Conservation (phyloP, 2,888 invertebrate species). For the Epiblema foenella region DNA sequence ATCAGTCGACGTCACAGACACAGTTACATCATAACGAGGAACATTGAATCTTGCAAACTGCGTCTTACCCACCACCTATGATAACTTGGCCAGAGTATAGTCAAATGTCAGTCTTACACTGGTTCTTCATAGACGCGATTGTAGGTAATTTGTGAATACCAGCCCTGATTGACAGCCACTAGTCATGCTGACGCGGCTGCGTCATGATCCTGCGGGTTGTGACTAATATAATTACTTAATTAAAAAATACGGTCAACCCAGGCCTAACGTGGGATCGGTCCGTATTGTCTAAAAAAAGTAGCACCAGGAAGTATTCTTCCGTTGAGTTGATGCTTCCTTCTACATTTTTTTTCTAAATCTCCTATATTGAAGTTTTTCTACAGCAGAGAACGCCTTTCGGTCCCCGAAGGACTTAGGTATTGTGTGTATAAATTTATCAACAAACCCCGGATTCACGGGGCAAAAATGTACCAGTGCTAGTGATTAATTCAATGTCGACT, state of each 20-base stretch:
- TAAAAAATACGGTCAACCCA: not conserved
- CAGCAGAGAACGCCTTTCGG: not conserved
- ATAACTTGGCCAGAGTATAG: not conserved
- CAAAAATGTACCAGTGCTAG: no score
- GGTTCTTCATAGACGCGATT: not conserved
- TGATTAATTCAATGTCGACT: no score
- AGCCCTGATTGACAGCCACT: conserved; percentile 18
- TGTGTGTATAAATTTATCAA: no score
- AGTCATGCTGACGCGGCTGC: conserved; percentile 26
- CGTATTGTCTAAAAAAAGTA: not conserved
- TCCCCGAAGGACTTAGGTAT: no score
- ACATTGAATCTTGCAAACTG: no score
- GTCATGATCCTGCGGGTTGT: not conserved
- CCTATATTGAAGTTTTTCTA: not conserved
- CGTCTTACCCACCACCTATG: not conserved
- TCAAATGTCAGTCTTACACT: not conserved
- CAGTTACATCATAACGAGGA: no score
- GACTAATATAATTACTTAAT: not conserved
- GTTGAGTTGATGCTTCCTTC: no score
- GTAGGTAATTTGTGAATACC: not conserved
- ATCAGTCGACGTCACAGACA: no score
- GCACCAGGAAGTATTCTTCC: not conserved
- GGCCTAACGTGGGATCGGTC: not conserved
- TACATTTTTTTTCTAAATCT: not conserved
- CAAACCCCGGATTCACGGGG: no score